Base-by-base conservation (phyloP, 2,888 invertebrate genomes). In the Pseudanteris insignis region DNA sequence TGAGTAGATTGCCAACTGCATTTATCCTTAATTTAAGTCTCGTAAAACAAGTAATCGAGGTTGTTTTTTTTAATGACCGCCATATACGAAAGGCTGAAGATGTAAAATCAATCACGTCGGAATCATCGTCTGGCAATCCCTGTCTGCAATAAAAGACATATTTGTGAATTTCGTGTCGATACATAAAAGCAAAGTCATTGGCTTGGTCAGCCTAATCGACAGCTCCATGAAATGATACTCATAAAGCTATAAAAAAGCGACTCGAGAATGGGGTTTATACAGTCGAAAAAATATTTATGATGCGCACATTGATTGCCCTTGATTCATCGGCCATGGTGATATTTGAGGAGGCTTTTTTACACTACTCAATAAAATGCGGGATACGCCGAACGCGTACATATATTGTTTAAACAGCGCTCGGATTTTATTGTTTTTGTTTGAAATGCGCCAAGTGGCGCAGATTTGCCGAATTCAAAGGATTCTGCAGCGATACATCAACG, bases 211-310 rank as follows among this genome's bases (percentile, higher is more conserved):
- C 77, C 78, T 77, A 79, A 79, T 79, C 78, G 79, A 79, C 79
- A 78, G 74, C 76, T 78, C 74, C 78, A 72, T 78, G 75, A 78
- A 78, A 78, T 77, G 75, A 66, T 73, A 72, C 69, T 70, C 73
- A 73, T 78, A 77, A 76, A 79, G 74, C 74, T 76, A 77, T 78
- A 78, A 78, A 79, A 78, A 77, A 72, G 72, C 75, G 69, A 72
- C 67, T 69, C 63, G 62, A 48, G 54, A 53, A 65, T 59, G 63
- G 58, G 64, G 46, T 58, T 65, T 63, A 66, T 58, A 65, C 18
- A 58, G 53, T 63, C 48, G 66, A 68, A 70, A 12, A 70, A 71
- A 70, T 71, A 72, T 73, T 75, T 71, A 73, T 64, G 69, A 61
- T 65, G 69, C 63, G 63, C 34, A 50, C 59, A 59, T 63, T 59